Percentiles rank a stretch among this genome's conserved stretches.
Evolutionary conservation across 2,888 invertebrate genomes (phyloP).

Genomic region (Ormyrus labotus): DNA sequence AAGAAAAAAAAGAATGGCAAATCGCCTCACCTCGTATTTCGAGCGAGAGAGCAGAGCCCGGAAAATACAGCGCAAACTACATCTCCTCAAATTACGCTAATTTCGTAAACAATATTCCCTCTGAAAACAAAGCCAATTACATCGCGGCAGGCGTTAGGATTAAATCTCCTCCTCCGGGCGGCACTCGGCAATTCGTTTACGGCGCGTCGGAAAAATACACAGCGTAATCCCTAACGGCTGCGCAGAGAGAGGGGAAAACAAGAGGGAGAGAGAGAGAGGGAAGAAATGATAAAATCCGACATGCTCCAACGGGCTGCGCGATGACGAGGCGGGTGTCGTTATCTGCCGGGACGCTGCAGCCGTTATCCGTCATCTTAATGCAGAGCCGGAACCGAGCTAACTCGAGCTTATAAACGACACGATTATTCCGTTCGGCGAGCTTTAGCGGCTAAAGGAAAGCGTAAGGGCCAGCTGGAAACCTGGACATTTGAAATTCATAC

Average conservation of each 20-base stretch:
- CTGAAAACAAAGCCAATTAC: conserved; percentile 31
- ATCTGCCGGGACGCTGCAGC: conserved; percentile 64
- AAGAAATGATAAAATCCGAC: conserved; percentile 41
- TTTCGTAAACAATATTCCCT: conserved; percentile 15
- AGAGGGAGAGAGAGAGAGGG: neutral
- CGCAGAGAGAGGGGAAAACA: neutral
- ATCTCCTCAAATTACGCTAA: conserved; percentile 4
- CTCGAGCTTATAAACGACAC: conserved; percentile 70
- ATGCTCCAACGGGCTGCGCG: conserved; percentile 25
- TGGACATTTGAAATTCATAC: conserved; percentile 66
- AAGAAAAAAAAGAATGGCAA: too few species aligned
- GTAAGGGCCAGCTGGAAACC: conserved; percentile 1
- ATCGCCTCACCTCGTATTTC: too few species aligned
- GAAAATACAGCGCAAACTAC: neutral
- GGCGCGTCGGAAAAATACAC: conserved; percentile 20
- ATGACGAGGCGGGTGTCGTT: conserved; percentile 60
- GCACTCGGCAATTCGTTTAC: neutral
- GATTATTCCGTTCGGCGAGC: conserved; percentile 67
- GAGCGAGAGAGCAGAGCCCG: too few species aligned
- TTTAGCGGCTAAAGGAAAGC: conserved; percentile 8
- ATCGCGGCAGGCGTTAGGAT: neutral
- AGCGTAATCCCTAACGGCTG: neutral
- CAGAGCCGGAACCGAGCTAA: conserved; percentile 64
- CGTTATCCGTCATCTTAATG: conserved; percentile 71
- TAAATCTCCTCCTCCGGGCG: neutral